phyloP scores from a whole-genome alignment of 2,113 vertebrate genomes.

The Aegithalos caudatus region DNA sequence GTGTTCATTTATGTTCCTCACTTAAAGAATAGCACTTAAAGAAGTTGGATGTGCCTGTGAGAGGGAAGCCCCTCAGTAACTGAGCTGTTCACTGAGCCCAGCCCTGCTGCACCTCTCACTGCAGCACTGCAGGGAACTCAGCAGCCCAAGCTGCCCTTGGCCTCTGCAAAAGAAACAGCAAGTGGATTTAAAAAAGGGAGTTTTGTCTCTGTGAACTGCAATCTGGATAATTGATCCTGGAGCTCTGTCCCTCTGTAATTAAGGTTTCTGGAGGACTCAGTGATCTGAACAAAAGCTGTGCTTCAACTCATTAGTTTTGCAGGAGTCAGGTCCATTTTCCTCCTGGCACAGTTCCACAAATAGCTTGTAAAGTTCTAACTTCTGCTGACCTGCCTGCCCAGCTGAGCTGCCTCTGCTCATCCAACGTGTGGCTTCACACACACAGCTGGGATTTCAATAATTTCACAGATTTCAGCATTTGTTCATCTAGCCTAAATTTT shows the following conservation, averaged over 20 bases:
- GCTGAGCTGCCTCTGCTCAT: not conserved
- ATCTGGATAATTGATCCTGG: not conserved
- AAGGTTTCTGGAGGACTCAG: not conserved
- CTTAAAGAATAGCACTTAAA: too few species aligned
- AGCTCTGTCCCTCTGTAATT: not conserved
- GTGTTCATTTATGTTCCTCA: not conserved
- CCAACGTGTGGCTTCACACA: not conserved
- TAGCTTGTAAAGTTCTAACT: not conserved
- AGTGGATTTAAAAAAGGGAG: not conserved
- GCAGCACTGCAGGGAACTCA: not conserved
- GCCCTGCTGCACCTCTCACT: not conserved
- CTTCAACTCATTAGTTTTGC: not conserved
- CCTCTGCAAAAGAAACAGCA: not conserved
- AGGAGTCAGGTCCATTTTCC: not conserved
- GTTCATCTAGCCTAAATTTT: not conserved
- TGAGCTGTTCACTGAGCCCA: fast-evolving
- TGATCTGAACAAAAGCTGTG: not conserved
- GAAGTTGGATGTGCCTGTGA: not conserved
- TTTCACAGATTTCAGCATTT: not conserved
- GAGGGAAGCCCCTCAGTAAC: not conserved
- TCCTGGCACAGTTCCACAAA: not conserved
- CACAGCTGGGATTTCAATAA: not conserved
- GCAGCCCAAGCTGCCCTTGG: not conserved
- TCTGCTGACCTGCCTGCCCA: not conserved
- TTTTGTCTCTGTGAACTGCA: not conserved